Percentiles rank a stretch among this genome's conserved stretches.
Conservation (phyloP, 2,888 invertebrate species). For the Tupiocoris notatus region DNA sequence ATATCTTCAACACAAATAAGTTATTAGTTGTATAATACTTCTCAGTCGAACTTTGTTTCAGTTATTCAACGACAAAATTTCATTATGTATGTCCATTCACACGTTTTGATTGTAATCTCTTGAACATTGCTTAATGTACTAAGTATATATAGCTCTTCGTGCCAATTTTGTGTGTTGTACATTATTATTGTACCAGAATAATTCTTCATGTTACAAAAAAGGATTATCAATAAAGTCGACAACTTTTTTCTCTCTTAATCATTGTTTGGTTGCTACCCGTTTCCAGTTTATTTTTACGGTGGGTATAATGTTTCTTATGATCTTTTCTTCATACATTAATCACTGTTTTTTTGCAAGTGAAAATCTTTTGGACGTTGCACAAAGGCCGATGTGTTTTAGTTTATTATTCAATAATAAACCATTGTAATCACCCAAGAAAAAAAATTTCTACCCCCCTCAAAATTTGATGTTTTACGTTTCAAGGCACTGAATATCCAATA, state of each 20-base stretch:
- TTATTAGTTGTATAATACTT: neutral
- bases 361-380: too few relatives aligned
- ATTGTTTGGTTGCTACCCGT: too few relatives aligned
- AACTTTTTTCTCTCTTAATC: neutral
- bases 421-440: too few relatives aligned
- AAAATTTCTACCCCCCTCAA: too few relatives aligned
- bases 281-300: too few relatives aligned
- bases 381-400: too few relatives aligned
- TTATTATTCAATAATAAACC: too few relatives aligned
- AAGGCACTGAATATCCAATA: too few relatives aligned
- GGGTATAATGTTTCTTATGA: too few relatives aligned
- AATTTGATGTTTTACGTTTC: too few relatives aligned
- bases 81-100: neutral
- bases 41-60: neutral
- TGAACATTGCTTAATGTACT: slow-evolving; percentile 43
- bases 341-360: too few relatives aligned
- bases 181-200: slow-evolving; percentile 43
- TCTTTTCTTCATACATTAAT: too few relatives aligned
- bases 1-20: neutral
- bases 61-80: neutral
- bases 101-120: neutral
- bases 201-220: slow-evolving; percentile 45
- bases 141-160: slow-evolving; percentile 47
- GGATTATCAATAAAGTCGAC: neutral
- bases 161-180: slow-evolving; percentile 48